These are phyloP conservation scores for Spizaetus ornatus DNA, from an alignment of 2,113 vertebrate species.

Conservation along the genomic window DNA sequence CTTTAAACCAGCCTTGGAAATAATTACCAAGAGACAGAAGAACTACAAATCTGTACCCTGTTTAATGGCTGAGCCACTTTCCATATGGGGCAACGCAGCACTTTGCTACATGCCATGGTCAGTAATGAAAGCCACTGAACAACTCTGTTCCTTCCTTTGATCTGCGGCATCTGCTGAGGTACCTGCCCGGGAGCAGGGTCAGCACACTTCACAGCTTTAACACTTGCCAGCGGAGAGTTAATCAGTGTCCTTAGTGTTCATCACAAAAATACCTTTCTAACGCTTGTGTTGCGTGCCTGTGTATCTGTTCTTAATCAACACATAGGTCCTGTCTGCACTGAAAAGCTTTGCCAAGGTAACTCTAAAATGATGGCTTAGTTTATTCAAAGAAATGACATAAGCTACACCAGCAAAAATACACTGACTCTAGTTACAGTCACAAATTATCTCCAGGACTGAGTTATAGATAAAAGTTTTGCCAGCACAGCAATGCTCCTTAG, in stretches of 20 bases:
- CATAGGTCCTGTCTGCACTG: neutral
- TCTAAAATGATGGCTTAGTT: constrained; percentile 11
- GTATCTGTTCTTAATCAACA: constrained; percentile 22
- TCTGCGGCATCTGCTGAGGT: neutral
- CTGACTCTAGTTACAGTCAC: neutral
- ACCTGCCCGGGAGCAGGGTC: neutral
- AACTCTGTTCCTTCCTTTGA: neutral
- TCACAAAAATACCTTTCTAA: neutral
- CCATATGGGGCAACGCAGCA: neutral
- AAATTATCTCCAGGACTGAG: constrained; percentile 19
- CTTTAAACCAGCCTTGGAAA: neutral
- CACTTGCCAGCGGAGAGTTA: neutral
- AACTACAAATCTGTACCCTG: neutral
- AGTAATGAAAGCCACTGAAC: neutral
- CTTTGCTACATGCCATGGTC: neutral
- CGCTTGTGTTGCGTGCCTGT: neutral
- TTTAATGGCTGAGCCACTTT: neutral
- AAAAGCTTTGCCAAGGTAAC: constrained; percentile 3
- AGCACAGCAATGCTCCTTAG: neutral
- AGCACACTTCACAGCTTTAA: neutral
- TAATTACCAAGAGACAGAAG: neutral
- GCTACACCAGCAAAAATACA: neutral
- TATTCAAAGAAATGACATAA: constrained; percentile 28
- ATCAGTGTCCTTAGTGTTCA: neutral
- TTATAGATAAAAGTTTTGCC: neutral